Evolutionary conservation across 2,888 invertebrate genomes (phyloP).

Genomic region (Hydriomena furcata): DNA sequence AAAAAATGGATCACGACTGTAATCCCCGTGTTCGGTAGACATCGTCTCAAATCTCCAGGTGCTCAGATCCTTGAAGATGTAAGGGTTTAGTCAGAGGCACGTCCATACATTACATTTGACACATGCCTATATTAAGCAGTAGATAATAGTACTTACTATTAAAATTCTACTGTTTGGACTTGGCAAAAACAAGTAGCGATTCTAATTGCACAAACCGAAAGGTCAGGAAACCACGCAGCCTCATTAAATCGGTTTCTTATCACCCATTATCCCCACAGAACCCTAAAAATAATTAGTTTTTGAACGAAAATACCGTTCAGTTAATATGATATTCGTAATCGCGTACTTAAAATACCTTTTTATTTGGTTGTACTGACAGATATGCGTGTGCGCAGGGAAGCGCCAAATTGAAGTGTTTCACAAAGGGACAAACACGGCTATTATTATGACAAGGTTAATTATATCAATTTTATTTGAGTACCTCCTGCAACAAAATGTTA

Average conservation of each 20-base stretch:
- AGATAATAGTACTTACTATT: too few relatives aligned
- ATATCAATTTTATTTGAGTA: constrained; percentile 15
- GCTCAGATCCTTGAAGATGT: too few relatives aligned
- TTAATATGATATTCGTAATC: constrained; percentile 32
- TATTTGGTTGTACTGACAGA: constrained; percentile 35
- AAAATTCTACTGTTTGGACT: too few relatives aligned
- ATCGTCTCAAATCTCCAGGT: too few relatives aligned
- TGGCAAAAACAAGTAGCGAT: neutral
- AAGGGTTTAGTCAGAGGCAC: too few relatives aligned
- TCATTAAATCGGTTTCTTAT: constrained; percentile 19
- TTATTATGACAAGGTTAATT: constrained; percentile 37
- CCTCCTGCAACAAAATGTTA: constrained; percentile 21
- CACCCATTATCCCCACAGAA: constrained; percentile 14
- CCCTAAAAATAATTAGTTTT: constrained; percentile 39
- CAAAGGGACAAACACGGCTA: constrained; percentile 25
- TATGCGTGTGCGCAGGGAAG: constrained; percentile 25
- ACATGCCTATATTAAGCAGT: too few relatives aligned
- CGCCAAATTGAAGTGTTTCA: constrained; percentile 33
- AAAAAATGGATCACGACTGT: too few relatives aligned
- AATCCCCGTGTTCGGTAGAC: too few relatives aligned
- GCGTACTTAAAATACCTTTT: constrained; percentile 38
- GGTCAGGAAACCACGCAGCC: constrained; percentile 6
- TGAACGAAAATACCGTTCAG: constrained; percentile 29
- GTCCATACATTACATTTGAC: too few relatives aligned
- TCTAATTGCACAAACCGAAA: constrained; percentile 10